These are phyloP conservation scores for Zaprionus inermis DNA, from an alignment of 1,140 invertebrate genomes.

Conservation along the genomic window DNA sequence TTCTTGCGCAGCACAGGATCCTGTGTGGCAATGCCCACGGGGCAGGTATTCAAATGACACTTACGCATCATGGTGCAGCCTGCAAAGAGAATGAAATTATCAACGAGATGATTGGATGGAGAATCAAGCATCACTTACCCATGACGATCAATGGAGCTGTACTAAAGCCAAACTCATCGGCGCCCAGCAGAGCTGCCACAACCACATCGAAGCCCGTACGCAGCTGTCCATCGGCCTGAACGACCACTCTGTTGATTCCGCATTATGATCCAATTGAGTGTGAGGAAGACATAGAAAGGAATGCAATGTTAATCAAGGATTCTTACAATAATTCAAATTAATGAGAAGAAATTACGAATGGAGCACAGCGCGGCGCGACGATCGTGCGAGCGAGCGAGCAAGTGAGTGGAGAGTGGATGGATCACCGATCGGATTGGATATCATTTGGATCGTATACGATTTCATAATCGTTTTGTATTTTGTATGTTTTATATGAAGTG, in stretches of 20 bases:
- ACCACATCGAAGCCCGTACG: slow-evolving; percentile 98
- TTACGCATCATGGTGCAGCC: slow-evolving; percentile 99
- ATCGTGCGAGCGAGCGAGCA: slow-evolving; percentile 70
- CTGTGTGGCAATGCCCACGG: slow-evolving; percentile 99
- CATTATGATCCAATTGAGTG: slow-evolving; percentile 24
- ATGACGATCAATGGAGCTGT: slow-evolving; percentile 98
- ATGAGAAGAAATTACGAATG: slow-evolving; percentile 84
- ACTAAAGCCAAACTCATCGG: slow-evolving; percentile 99
- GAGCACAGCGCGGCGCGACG: slow-evolving; percentile 76
- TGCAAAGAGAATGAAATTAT: slow-evolving; percentile 35
- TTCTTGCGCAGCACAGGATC: slow-evolving; percentile 98
- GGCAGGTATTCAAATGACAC: slow-evolving; percentile 99
- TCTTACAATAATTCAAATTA: slow-evolving; percentile 43
- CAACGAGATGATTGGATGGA: background rate
- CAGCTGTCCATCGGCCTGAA: slow-evolving; percentile 98
- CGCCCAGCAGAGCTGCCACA: slow-evolving; percentile 96
- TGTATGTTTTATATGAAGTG: slow-evolving; percentile 22
- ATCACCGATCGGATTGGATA: slow-evolving; percentile 47
- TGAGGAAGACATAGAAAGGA: slow-evolving; percentile 78
- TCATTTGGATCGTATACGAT: slow-evolving; percentile 35
- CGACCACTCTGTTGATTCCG: slow-evolving; percentile 89
- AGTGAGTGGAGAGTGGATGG: slow-evolving; percentile 50
- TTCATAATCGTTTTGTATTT: slow-evolving; percentile 6
- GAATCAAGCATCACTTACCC: slow-evolving; percentile 83
- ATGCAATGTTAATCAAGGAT: slow-evolving; percentile 60